Evolutionary conservation across 1,140 invertebrate species (phyloP), one percentile per base, ranked within the genome.

Genomic region (Musca vetustissima): DNA sequence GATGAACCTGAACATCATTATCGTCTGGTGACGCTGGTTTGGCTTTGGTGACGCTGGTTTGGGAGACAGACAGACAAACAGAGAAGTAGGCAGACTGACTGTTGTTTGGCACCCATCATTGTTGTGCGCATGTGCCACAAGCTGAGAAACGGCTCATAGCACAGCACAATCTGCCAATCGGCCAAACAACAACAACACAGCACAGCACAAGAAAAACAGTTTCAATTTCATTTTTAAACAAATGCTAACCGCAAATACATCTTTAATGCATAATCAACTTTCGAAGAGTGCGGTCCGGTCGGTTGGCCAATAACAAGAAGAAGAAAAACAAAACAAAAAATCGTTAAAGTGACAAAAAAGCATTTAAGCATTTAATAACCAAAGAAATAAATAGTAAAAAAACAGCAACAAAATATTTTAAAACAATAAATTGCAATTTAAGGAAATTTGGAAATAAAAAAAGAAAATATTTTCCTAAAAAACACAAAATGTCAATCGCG

Each of bases 151-250:
- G n/a, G 57, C 14, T 61, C 17, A 53, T 21, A 53, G 50, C 50
- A 19, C 17, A 53, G 50, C 17, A 19, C 50, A 53, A 53, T 19
- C 50, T 53, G 17, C 50, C 50, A 21, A 53, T 4, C 50, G 17
- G n/a, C 17, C 50, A 7, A 14, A 3, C 50, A 25, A 24, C n/a
- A n/a, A n/a, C n/a, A n/a, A 19, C 17, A 53, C 52, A 22, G n/a
- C n/a, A n/a, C n/a, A n/a, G n/a, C n/a, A 53, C 7, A 43, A 49
- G 14, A 47, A 64, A 24, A 50, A 73, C 74, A 76, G 76, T 77
- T 79, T 79, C 73, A 74, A 76, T 79, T 79, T 79, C 75, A 77
- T 79, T 79, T 79, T 79, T 79, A 79, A 79, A 75, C 77, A 74
- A 77, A 75, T 72, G 77, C 68, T 75, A 69, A 52, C 57, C 74